Evolutionary conservation across 2,888 invertebrate genomes (phyloP).

Genomic region (Anthophora plumipes): DNA sequence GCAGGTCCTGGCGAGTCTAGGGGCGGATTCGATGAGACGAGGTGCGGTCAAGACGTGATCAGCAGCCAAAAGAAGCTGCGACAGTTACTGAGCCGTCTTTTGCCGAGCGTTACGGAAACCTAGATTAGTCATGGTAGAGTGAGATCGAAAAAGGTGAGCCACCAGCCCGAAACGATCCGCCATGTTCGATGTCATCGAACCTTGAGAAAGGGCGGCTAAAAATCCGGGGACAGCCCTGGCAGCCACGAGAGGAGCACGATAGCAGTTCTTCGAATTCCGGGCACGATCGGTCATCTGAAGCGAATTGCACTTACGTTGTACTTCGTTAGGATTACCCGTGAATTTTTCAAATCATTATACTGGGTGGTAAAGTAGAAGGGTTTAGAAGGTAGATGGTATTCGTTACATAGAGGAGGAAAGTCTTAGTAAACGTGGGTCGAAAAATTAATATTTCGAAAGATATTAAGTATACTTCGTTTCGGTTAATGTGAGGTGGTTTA

Average conservation of each 20-base stretch:
- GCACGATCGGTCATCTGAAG: constrained; percentile 67
- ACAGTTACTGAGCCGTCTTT: constrained; percentile 78
- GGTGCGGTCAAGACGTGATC: constrained; percentile 83
- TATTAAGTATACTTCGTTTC: too few relatives aligned
- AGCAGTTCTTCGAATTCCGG: constrained; percentile 47
- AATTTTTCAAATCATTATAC: constrained; percentile 54
- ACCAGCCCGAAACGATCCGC: constrained; percentile 35
- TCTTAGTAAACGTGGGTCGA: too few relatives aligned
- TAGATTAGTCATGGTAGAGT: constrained; percentile 75
- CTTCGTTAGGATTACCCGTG: constrained; percentile 63
- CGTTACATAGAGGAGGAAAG: too few relatives aligned
- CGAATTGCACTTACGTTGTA: constrained; percentile 64
- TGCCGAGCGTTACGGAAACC: constrained; percentile 75
- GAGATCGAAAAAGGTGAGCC: constrained; percentile 39
- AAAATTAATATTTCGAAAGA: too few relatives aligned
- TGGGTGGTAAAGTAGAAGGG: too few relatives aligned
- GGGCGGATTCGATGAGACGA: constrained; percentile 73
- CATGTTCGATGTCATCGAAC: constrained; percentile 52
- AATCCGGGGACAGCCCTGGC: constrained; percentile 39
- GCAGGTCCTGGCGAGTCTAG: constrained; percentile 61
- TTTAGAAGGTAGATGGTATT: too few relatives aligned
- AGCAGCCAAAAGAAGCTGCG: constrained; percentile 81
- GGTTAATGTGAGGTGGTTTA: too few relatives aligned
- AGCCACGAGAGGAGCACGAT: constrained; percentile 15
- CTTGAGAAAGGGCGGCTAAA: constrained; percentile 28